phyloP scores from a whole-genome alignment of 2,888 invertebrate species.

The Coelopa pilipes region DNA sequence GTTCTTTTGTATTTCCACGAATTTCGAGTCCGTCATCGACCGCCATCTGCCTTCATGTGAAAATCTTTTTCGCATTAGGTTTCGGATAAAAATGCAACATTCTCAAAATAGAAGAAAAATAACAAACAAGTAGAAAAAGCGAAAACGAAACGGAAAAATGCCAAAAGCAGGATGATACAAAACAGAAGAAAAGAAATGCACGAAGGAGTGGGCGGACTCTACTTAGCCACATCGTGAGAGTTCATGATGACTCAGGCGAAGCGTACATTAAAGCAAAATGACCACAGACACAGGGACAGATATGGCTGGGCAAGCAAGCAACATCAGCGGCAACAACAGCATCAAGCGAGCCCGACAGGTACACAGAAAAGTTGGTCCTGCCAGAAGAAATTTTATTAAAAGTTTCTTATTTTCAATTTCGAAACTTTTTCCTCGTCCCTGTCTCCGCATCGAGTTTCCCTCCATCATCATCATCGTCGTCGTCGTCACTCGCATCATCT shows the following conservation, averaged over 20 bases:
- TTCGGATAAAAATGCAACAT: not conserved
- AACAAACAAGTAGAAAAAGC: not conserved
- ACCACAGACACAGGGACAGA: not conserved
- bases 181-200: not conserved
- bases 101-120: not conserved
- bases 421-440: constrained; percentile 2
- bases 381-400: constrained; percentile 25
- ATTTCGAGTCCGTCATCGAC: not conserved
- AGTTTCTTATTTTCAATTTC: constrained; percentile 28
- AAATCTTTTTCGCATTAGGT: constrained; percentile 22
- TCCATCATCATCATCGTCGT: no score
- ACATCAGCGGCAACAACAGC: not conserved
- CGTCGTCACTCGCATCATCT: no score
- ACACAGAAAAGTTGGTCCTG: not conserved
- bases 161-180: not conserved
- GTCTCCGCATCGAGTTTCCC: not conserved
- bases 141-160: not conserved
- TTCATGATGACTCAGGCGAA: not conserved
- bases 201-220: not conserved
- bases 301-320: not conserved
- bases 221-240: not conserved
- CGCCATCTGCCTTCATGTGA: constrained; percentile 7
- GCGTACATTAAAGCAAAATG: constrained; percentile 2
- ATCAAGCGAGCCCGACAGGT: no score
- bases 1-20: no score